These are phyloP conservation scores for Heteromormyrus szaboi DNA, from an alignment of 2,797 vertebrate species.

Conservation along the genomic window DNA sequence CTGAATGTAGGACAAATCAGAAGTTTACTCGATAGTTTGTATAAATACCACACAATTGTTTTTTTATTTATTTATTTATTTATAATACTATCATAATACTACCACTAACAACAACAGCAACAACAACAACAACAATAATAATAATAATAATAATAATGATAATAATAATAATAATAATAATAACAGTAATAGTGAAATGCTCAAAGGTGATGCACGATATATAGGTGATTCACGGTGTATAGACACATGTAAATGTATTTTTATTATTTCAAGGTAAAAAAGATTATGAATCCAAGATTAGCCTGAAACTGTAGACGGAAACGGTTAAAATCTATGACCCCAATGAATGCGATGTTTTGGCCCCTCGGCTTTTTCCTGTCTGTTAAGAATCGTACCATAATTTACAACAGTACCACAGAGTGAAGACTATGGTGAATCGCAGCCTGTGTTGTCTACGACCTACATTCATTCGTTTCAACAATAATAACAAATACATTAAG, in stretches of 20 bases:
- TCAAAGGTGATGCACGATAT: neutral
- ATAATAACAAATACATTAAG: neutral
- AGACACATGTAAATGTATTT: neutral
- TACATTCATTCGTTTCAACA: neutral
- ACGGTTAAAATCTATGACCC: neutral
- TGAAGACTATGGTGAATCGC: neutral
- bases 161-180: neutral
- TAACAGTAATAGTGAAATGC: neutral
- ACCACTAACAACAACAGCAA: neutral
- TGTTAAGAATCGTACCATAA: neutral
- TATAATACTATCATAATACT: neutral
- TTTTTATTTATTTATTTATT: neutral
- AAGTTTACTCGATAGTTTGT: neutral
- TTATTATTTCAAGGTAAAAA: neutral
- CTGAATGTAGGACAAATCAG: neutral
- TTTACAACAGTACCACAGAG: neutral
- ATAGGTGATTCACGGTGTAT: neutral
- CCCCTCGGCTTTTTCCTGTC: neutral
- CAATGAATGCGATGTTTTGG: neutral
- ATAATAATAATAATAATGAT: neutral
- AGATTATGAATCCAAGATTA: neutral
- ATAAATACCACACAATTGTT: neutral
- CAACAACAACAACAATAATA: neutral
- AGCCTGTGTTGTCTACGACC: neutral
- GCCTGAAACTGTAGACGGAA: neutral